Evolutionary conservation across 1,140 invertebrate genomes (phyloP), one percentile per base, ranked within the genome.

Genomic region (Holotrichia oblita): DNA sequence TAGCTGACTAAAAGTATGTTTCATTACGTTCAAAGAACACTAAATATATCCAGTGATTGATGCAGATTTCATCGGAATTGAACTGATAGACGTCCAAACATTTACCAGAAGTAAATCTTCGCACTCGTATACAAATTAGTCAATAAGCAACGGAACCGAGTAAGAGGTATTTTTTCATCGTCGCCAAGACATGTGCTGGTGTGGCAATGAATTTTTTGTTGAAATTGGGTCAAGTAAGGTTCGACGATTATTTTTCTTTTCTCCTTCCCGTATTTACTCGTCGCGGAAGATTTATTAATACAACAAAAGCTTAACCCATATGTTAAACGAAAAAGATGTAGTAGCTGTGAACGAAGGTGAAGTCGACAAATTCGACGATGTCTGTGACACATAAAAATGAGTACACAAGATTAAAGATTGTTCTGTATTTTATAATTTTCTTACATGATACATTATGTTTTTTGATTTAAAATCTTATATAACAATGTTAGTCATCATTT

Each of bases 161-260:
- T 6, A 55, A 55, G 48, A 55, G 48, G 48, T 55, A 55, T 55
- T 55, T 55, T 55, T 55, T 14, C 48, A 17, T 17, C n/a, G 48
- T 55, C 48, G 48, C 12, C 48, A 17, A 55, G 48, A 55, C 48
- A 17, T 34, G 27, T 34, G 27, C 27, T 17, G 17, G 17, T 17
- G 6, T 55, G 48, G 48, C 48, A 55, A 55, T 55, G 48, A 55
- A 55, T 55, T 55, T 55, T 4, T 17, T 3, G 48, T 55, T 17
- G 48, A 55, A 55, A 55, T 55, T 55, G 48, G 48, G 48, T 55
- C 48, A 55, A 55, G 48, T 17, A 55, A 55, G n/a, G 48, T 55
- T 55, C 48, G 48, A 17, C 48, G 17, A 17, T 55, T 55, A 17
- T 55, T 17, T n/a, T 17, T 55, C 48, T n/a, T 55, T 55, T 55